Conservation (phyloP, 2,113 vertebrate species). For the Anolis carolinensis region DNA sequence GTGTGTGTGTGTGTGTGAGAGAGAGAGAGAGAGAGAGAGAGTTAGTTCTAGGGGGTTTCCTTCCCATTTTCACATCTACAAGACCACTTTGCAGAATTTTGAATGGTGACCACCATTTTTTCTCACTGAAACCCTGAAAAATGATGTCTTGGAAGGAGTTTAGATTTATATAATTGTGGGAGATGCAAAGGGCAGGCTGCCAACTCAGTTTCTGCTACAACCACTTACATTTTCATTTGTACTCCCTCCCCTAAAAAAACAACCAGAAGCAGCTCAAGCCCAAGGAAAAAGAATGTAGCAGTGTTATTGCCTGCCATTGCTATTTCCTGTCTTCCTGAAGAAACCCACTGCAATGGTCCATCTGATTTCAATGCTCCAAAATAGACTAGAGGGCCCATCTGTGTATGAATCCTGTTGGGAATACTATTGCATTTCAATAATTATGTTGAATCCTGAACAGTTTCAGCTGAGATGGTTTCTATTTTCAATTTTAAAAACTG, state of each 20-base stretch:
- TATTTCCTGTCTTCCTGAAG: background rate
- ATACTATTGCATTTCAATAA: background rate
- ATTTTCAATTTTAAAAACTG: background rate
- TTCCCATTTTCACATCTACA: background rate
- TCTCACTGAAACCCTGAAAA: no score
- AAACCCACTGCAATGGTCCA: background rate
- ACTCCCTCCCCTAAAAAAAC: no score
- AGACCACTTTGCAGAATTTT: background rate
- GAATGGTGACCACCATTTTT: background rate
- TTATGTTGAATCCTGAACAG: background rate
- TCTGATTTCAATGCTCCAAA: background rate
- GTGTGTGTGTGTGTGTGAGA: no score
- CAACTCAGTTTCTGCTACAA: background rate
- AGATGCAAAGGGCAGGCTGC: background rate
- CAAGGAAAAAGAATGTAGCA: background rate
- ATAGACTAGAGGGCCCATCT: background rate
- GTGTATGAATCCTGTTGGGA: background rate
- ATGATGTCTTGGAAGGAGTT: no score
- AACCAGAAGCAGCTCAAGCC: background rate
- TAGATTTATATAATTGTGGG: no score
- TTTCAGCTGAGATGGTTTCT: background rate
- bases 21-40: no score
- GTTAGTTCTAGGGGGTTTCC: background rate
- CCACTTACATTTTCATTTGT: background rate
- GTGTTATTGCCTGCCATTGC: background rate